Evolutionary conservation across 2,797 vertebrate species (phyloP).

Genomic region (Cirrhinus mrigala): DNA sequence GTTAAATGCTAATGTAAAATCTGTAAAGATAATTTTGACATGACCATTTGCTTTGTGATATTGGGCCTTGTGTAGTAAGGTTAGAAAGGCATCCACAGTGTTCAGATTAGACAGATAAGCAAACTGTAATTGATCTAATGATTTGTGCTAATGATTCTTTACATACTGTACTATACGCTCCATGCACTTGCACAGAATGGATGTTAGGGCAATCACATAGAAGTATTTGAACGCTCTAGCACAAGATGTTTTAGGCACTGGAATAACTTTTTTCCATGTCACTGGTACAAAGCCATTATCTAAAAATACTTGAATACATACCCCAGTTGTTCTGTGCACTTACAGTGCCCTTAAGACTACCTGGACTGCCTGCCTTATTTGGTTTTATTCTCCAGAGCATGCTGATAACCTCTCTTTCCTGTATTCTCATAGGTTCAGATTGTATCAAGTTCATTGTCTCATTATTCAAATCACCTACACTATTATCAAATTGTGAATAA

Average conservation of each 20-base stretch:
- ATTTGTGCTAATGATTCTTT: no score
- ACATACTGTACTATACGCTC: no score
- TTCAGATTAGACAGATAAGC: not conserved
- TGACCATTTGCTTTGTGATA: not conserved
- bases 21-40: not conserved
- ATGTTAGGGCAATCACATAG: no score
- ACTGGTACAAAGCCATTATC: not conserved
- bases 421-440: not conserved
- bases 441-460: not conserved
- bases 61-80: not conserved
- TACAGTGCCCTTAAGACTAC: not conserved
- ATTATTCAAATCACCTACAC: not conserved
- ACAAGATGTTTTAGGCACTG: not conserved
- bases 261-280: not conserved
- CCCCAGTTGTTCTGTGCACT: not conserved
- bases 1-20: no score
- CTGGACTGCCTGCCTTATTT: not conserved
- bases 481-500: not conserved
- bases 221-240: not conserved
- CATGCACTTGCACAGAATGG: no score
- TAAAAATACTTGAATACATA: not conserved
- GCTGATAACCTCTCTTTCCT: not conserved
- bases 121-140: no score
- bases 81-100: not conserved
- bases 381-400: not conserved